Base-by-base conservation (phyloP, 2,113 vertebrate genomes). In the Thunnus thynnus region DNA sequence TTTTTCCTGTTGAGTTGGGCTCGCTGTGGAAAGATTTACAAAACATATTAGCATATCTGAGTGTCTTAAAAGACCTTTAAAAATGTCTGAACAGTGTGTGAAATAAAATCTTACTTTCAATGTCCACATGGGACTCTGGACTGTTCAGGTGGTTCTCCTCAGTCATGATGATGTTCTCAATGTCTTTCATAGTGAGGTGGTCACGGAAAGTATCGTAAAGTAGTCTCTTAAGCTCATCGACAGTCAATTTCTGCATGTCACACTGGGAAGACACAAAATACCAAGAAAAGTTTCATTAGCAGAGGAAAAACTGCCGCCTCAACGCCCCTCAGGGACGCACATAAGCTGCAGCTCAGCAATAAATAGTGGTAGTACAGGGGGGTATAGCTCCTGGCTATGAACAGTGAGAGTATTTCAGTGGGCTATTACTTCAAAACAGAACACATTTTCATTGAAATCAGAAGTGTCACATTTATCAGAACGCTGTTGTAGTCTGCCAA, bases 161-260 rank as follows among this genome's bases (percentile, higher is more conserved):
- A 0, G 97, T 99, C 96, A 98, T 98, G 92, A 99, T 99, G 93
- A 99, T 99, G 94, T 98, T 98, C 94, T 99, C 98, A 2, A 99
- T 99, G 96, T 99, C 98, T 93, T 98, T 98, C 98, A 99, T 99
- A 88, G 98, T 98, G 89, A 99, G 95, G 91, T 99, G 98, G 91
- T 99, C 98, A 3, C 98, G 97, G 95, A 99, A 99, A 11, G 98
- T 99, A 90, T 99, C 98, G 0, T 99, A 98, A 52, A 99, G 96
- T 50, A 99, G 94, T 57, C 97, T 94, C 92, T 99, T 99, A 66
- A 99, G 94, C 93, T 99, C 98, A 0, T 99, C 98, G 88, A 99
- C 97, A 0, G 98, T 99, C 93, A 99, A 95, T 93, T 99, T 99
- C 95, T 99, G 98, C 98, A 99, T 98, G 92, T 99, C 98, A 3